Base-by-base conservation (phyloP, 2,797 vertebrate species). In the Dermochelys coriacea region DNA sequence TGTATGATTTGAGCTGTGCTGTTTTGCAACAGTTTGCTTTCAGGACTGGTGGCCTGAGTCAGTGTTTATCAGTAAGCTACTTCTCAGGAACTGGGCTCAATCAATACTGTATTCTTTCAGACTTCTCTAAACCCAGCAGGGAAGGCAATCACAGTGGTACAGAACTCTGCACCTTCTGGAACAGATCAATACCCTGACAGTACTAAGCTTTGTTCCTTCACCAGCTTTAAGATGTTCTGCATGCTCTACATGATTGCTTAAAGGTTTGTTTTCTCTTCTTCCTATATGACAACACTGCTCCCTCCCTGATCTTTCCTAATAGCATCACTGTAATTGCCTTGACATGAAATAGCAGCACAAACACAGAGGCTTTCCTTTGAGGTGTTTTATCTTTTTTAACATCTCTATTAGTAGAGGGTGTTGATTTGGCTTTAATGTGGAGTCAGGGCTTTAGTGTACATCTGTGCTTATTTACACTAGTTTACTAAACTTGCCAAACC, bases 231-330 rank as follows among this genome's bases (percentile, higher is more conserved):
- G 99, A 99, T 99, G 99, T 99, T 99, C 98, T 98, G 98, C 98
- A 98, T 98, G 99, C 99, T 99, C 98, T 99, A 99, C 99, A 99
- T 99, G 99, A 99, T 99, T 99, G 99, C 99, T 99, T 99, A 99
- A 99, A 99, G 98, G 99, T 99, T 98, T 98, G 97, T 99, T 98
- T 99, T 98, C 98, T 98, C 97, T 96, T 98, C 97, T 98, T 97
- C 97, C 98, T 98, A 93, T 96, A 98, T 95, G 97, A 98, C 98
- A 98, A 97, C 97, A 94, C 88, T 54, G 85, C 95, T 96, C 96
- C 94, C 83, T 89, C 97, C 98, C 97, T 98, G 97, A 96, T 98
- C 98, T 97, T 95, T 97, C 97, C 98, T 98, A 98, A 98, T 97
- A 96, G 97, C 98, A 97, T 98, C 98, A 93, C 97, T 96, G 97